Percentiles rank a stretch among this genome's conserved stretches.
These are phyloP conservation scores for Cydia pomonella DNA, from an alignment of 1,140 invertebrate species.

Conservation along the genomic window DNA sequence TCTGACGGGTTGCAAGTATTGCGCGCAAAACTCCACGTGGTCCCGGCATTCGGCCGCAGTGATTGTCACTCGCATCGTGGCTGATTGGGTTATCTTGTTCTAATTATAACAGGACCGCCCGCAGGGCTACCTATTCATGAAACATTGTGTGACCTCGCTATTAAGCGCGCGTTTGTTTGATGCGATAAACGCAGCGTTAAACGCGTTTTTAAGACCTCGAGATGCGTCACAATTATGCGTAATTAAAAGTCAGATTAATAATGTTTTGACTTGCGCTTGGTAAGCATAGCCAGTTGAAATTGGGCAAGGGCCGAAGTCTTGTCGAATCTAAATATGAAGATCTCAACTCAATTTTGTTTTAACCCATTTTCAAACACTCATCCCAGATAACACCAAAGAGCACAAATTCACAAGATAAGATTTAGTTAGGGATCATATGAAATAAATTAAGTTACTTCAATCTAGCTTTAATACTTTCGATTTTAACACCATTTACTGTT, in stretches of 20 bases:
- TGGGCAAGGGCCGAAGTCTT: too few relatives aligned
- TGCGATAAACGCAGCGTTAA: too few relatives aligned
- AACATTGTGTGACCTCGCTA: neutral
- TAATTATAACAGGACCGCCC: conserved; percentile 19
- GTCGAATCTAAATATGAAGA: too few relatives aligned
- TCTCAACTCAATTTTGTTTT: too few relatives aligned
- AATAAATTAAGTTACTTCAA: too few relatives aligned
- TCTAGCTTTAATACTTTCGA: too few relatives aligned
- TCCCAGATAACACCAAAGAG: too few relatives aligned
- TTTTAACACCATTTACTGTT: too few relatives aligned
- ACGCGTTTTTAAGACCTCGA: neutral
- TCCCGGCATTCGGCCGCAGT: neutral
- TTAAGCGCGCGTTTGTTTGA: too few relatives aligned
- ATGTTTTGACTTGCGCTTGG: neutral
- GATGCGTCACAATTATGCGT: neutral
- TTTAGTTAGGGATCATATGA: too few relatives aligned
- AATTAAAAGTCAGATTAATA: neutral
- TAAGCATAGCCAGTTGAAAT: neutral
- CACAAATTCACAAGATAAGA: too few relatives aligned
- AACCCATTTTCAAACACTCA: too few relatives aligned
- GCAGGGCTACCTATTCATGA: neutral
- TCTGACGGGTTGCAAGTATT: neutral
- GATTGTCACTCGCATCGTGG: conserved; percentile 6
- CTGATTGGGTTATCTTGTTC: conserved; percentile 15
- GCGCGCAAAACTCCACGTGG: conserved; percentile 12